Evolutionary conservation across 1,140 invertebrate species (phyloP), one percentile per base, ranked within the genome.

Genomic region (Drosophila sucinea): DNA sequence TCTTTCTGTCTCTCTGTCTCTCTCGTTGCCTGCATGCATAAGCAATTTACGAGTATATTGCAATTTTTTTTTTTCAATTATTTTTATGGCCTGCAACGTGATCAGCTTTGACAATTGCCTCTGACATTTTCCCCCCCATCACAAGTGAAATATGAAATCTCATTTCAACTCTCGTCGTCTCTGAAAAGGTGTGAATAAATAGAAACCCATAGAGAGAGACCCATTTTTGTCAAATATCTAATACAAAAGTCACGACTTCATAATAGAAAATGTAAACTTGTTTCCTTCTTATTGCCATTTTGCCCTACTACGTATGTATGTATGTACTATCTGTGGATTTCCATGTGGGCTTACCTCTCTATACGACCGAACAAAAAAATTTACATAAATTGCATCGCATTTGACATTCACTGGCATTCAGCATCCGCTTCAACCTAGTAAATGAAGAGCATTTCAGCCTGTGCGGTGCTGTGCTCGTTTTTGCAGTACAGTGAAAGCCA

Each of bases 1-100:
- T 44, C n/a, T 5, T n/a, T 30, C n/a, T 25, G 33, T 41, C 38
- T 66, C 8, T 38, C 35, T 38, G 8, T 35, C 1, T 35, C 5
- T 35, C 7, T 35, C 6, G 7, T 8, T 54, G 51, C 76, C 60
- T 65, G 83, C 83, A 89, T 86, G 83, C 83, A 87, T 87, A 86
- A 87, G 70, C 82, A 81, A 85, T 85, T 85, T 79, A 74, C 44
- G 47, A 51, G 23, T 51, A 51, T 76, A 73, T 75, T 75, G 70
- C 77, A 76, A 82, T 77, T 77, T 82, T 79, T 77, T 77, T 82
- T 79, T 47, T 60, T 38, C 79, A 86, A 87, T 86, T 82, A 87
- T 86, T 83, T 77, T 81, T 72, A 76, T 69, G 58, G 69, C 74
- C 74, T 86, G 84, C 79, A 86, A 82, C 82, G 83, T 86, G 82